Percentiles rank a stretch among this genome's conserved stretches.
phyloP scores from a whole-genome alignment of 2,113 vertebrate species.

The Boulengeromyrus knoepffleri region DNA sequence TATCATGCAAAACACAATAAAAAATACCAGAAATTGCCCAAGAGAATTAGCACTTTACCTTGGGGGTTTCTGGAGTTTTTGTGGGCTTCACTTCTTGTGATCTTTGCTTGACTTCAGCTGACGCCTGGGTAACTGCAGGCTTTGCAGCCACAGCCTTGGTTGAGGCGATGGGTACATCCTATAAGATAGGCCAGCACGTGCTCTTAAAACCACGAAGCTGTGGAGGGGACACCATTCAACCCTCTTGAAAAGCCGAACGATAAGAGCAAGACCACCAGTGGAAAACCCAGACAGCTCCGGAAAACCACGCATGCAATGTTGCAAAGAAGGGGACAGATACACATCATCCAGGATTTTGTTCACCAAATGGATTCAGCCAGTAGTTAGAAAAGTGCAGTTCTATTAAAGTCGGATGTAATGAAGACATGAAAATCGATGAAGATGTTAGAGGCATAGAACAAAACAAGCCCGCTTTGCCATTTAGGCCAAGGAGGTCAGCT shows the following conservation, averaged over 20 bases:
- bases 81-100: constrained; percentile 35
- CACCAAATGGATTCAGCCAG: not conserved
- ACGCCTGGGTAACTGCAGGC: not conserved
- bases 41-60: not conserved
- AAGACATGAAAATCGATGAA: not conserved
- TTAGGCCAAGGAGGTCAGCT: not conserved
- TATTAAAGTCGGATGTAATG: too few relatives aligned
- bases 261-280: not conserved
- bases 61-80: constrained; percentile 24
- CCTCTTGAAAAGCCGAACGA: not conserved
- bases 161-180: not conserved
- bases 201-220: not conserved
- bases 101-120: not conserved
- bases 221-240: not conserved
- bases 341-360: not conserved
- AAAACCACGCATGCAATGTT: not conserved
- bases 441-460: not conserved
- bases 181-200: not conserved
- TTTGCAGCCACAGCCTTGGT: not conserved
- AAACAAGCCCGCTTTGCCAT: not conserved
- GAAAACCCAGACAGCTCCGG: not conserved
- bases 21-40: not conserved
- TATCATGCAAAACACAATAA: not conserved
- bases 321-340: not conserved
- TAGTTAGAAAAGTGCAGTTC: not conserved